Evolutionary conservation across 2,888 invertebrate species (phyloP), one percentile per base, ranked within the genome.

Genomic region (Aphrophora alni): DNA sequence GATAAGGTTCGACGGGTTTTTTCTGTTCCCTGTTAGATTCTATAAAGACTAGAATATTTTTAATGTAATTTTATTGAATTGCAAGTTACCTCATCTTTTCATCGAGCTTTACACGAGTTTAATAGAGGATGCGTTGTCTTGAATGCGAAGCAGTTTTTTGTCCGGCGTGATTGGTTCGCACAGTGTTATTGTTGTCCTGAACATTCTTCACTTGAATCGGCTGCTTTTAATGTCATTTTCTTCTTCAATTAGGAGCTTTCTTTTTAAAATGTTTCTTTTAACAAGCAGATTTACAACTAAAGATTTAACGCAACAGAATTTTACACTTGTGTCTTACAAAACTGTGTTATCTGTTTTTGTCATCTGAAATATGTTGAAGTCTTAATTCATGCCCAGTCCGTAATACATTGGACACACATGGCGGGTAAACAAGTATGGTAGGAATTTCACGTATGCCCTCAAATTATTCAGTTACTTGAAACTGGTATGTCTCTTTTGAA

Each of bases 31-130:
- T 44, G 44, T 44, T 44, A 44, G 44, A 44, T 44, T 44, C 44
- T 59, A 59, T 59, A 59, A 59, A 59, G 59, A 21, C 59, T 21
- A 69, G 78, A 79, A 74, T 79, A 38, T 79, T 79, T 79, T 79
- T 68, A 79, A 74, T 68, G 38, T 38, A 33, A 79, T 79, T 79
- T 79, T 73, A 79, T 79, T 79, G 74, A 79, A 79, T 79, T 79
- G 78, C 78, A 74, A 79, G 78, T 79, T 79, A 14, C 74, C 74
- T 74, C 78, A 74, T 28, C 73, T 33, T 78, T 59, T 73, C 78
- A 78, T 78, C 78, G 51, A 24, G 24, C 44, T 44, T 44, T 59
- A 59, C 59, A 59, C 59, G 21, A 21, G 59, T 59, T 59, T 59
- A 59, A 59, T 59, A 59, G 59, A 59, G 59, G 21, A 59, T 3